Evolutionary conservation across 1,140 invertebrate species (phyloP).

Genomic region (Ips typographus): DNA sequence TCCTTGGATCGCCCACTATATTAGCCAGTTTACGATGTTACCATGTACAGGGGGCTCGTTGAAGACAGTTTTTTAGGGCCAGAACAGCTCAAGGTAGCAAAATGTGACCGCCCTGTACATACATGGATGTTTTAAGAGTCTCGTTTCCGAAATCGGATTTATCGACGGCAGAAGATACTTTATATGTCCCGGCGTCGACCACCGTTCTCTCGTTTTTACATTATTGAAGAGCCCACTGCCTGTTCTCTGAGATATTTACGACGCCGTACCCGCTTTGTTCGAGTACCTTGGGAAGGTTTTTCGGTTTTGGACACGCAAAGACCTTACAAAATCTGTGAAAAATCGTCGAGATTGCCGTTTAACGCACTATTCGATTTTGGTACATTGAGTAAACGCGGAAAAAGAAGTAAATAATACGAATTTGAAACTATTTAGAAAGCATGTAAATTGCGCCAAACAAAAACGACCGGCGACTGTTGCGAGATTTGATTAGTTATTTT

Average conservation of each 20-base stretch:
- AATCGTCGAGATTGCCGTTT: too few species aligned
- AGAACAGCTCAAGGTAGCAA: neutral
- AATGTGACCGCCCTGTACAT: conserved; percentile 10
- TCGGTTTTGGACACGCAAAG: neutral
- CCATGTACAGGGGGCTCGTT: conserved; percentile 1
- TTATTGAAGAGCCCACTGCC: conserved; percentile 20
- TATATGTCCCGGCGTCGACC: conserved; percentile 22
- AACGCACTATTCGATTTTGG: too few species aligned
- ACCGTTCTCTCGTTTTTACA: conserved; percentile 20
- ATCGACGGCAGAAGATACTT: conserved; percentile 24
- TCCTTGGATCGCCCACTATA: conserved; percentile 11
- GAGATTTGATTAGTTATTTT: too few species aligned
- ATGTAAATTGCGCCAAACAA: too few species aligned
- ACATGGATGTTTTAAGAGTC: conserved; percentile 8
- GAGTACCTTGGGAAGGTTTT: conserved; percentile 1
- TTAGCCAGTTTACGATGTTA: conserved; percentile 6
- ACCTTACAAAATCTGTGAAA: too few species aligned
- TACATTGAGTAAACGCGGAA: too few species aligned
- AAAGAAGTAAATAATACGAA: too few species aligned
- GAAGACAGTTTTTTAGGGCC: neutral
- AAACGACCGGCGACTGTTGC: too few species aligned
- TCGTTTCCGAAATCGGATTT: conserved; percentile 23
- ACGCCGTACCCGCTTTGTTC: conserved; percentile 12
- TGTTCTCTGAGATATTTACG: conserved; percentile 18
- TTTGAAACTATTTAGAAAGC: too few species aligned